These are phyloP conservation scores for Echiichthys vipera DNA, from an alignment of 2,797 vertebrate species.

Conservation along the genomic window DNA sequence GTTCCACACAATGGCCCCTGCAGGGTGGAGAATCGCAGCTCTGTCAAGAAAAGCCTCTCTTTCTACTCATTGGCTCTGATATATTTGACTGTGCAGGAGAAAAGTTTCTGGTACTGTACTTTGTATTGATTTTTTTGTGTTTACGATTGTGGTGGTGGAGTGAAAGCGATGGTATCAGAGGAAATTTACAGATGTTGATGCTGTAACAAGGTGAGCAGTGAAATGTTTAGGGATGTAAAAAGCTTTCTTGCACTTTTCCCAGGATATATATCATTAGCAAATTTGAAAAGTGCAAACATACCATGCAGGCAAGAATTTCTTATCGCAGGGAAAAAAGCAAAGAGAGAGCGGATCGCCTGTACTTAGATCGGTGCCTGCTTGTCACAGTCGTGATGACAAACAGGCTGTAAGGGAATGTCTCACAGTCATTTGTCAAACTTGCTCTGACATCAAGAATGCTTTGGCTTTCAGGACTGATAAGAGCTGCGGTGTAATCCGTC, in stretches of 20 bases:
- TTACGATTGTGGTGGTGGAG: constrained; percentile 4
- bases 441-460: constrained; percentile 69
- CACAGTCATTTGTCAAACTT: constrained; percentile 72
- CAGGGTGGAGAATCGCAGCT: constrained; percentile 13
- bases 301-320: background rate
- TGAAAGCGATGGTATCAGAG: constrained; percentile 24
- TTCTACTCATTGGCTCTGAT: constrained; percentile 29
- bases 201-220: background rate
- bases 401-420: constrained; percentile 61
- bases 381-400: constrained; percentile 72
- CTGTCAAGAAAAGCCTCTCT: constrained; percentile 19
- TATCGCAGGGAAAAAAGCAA: constrained; percentile 5
- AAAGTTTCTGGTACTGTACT: constrained; percentile 21
- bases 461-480: constrained; percentile 71
- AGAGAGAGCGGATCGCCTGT: constrained; percentile 47
- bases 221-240: constrained; percentile 24
- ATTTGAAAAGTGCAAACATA: constrained; percentile 32
- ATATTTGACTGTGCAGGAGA: constrained; percentile 1
- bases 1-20: constrained; percentile 31
- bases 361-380: constrained; percentile 56
- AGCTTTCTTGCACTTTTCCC: constrained; percentile 25
- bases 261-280: constrained; percentile 5
- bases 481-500: constrained; percentile 63
- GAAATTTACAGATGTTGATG: constrained; percentile 15
- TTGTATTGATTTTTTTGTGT: constrained; percentile 16